phyloP scores from a whole-genome alignment of 2,797 vertebrate species.

The Heterohyrax brucei region DNA sequence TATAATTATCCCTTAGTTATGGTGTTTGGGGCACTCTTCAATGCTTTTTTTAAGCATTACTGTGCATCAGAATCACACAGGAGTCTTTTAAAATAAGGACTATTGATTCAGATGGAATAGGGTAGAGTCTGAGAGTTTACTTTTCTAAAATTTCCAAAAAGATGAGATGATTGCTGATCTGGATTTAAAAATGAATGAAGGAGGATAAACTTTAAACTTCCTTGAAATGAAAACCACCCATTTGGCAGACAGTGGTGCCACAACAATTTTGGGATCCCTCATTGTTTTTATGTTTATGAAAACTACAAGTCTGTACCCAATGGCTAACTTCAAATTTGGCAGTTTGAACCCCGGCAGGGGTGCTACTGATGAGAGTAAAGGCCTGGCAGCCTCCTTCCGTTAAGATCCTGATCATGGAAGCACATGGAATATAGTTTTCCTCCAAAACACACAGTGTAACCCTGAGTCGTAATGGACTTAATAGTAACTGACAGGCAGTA shows the following conservation, averaged over 20 bases:
- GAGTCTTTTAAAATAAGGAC: not conserved
- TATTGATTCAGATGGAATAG: not conserved
- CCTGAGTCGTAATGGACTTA: no score
- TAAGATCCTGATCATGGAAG: no score
- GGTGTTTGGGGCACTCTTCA: not conserved
- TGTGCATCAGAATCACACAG: not conserved
- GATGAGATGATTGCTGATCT: not conserved
- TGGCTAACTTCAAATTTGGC: no score
- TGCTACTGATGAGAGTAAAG: no score
- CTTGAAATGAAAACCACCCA: constrained; percentile 20
- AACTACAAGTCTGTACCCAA: not conserved
- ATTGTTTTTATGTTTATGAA: not conserved
- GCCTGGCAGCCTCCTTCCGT: no score
- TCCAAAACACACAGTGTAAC: no score
- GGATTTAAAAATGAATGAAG: not conserved
- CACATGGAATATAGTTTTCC: no score
- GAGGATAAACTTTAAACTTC: not conserved
- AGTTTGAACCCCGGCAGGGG: no score
- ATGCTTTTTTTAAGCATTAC: not conserved
- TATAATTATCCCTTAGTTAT: not conserved
- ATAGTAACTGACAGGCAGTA: no score
- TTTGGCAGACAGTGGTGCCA: not conserved
- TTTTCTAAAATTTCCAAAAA: not conserved
- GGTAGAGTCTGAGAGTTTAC: not conserved
- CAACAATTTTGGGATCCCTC: not conserved